Evolutionary conservation across 2,888 invertebrate species (phyloP).

Genomic region (Camptogramma bilineatum): DNA sequence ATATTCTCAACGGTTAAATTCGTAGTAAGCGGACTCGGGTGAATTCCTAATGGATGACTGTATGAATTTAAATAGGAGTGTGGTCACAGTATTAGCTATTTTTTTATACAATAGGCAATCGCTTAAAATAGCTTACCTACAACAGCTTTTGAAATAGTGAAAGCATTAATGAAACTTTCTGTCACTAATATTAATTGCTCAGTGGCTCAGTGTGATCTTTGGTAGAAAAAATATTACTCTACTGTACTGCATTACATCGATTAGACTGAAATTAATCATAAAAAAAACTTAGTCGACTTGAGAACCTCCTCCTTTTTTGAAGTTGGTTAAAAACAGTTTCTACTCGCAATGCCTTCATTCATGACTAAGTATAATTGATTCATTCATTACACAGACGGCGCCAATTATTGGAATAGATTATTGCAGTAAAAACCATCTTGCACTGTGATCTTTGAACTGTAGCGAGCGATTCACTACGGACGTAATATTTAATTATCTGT

Average conservation of each 20-base stretch:
- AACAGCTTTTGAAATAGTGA: too few relatives aligned
- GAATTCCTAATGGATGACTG: slow-evolving; percentile 55
- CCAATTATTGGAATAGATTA: slow-evolving; percentile 39
- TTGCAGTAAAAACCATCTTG: slow-evolving; percentile 15
- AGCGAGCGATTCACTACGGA: slow-evolving; percentile 13
- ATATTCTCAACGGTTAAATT: slow-evolving; percentile 58
- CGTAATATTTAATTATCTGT: slow-evolving; percentile 11
- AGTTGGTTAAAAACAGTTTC: too few relatives aligned
- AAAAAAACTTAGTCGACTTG: too few relatives aligned
- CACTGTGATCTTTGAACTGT: slow-evolving; percentile 32
- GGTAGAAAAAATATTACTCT: too few relatives aligned
- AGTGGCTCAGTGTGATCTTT: too few relatives aligned
- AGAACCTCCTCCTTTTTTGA: too few relatives aligned
- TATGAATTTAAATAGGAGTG: slow-evolving; percentile 46
- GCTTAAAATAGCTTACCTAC: too few relatives aligned
- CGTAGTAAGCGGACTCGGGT: slow-evolving; percentile 54
- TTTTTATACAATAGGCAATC: background rate
- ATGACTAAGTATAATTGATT: slow-evolving; percentile 51
- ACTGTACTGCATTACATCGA: too few relatives aligned
- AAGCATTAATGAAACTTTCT: too few relatives aligned
- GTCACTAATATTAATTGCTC: too few relatives aligned
- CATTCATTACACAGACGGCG: slow-evolving; percentile 53
- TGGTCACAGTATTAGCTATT: background rate
- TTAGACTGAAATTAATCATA: too few relatives aligned
- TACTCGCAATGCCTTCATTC: slow-evolving; percentile 9